These are phyloP conservation scores for Porphyrio hochstetteri DNA, from an alignment of 2,113 vertebrate species.

Conservation along the genomic window DNA sequence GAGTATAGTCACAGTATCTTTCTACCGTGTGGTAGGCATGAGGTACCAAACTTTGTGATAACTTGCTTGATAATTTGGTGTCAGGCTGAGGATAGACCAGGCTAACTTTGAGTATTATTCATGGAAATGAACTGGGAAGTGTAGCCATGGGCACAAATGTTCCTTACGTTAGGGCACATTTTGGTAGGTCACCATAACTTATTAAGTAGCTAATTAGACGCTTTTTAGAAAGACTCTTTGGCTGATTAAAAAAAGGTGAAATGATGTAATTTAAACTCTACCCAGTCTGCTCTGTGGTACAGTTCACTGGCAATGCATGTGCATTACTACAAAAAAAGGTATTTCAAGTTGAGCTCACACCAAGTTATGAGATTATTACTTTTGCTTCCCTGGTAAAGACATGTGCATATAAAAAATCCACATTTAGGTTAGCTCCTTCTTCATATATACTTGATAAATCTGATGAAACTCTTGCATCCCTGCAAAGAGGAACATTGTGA, in stretches of 20 bases:
- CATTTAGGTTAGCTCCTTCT: background rate
- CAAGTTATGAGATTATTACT: background rate
- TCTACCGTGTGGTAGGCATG: accelerated
- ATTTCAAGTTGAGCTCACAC: background rate
- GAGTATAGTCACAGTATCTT: background rate
- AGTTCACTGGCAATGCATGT: background rate
- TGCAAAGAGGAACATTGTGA: background rate
- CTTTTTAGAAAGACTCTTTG: background rate
- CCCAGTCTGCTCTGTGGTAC: background rate
- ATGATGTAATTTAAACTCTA: background rate
- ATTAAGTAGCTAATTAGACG: background rate
- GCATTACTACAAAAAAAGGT: background rate
- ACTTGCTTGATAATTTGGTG: background rate
- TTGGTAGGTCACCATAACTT: background rate
- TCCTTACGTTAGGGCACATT: background rate
- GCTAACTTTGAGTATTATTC: background rate
- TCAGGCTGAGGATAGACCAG: background rate
- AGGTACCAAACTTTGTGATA: accelerated
- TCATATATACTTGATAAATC: background rate
- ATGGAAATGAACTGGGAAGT: background rate
- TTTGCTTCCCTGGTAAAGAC: background rate
- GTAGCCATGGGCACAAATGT: accelerated
- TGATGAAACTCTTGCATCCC: background rate
- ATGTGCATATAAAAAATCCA: background rate
- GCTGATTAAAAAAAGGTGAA: background rate